Evolutionary conservation across 2,888 invertebrate genomes (phyloP).

Genomic region (Acronicta psi): DNA sequence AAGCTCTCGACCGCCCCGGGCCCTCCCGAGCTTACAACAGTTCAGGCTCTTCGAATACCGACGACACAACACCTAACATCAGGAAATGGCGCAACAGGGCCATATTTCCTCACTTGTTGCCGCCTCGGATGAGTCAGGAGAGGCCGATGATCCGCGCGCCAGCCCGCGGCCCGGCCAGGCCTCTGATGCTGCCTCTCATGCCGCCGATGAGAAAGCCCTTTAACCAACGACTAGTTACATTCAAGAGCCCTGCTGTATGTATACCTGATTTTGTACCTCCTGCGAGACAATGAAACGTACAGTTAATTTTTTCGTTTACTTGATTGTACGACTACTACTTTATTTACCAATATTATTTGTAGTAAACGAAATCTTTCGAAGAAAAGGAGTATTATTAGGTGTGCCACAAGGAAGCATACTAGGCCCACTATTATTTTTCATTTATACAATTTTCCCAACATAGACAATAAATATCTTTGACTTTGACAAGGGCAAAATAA

Average conservation of each 20-base stretch:
- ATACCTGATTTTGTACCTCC: conserved; percentile 37
- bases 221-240: conserved; percentile 49
- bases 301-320: too few species aligned
- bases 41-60: conserved; percentile 8
- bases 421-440: too few species aligned
- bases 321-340: too few species aligned
- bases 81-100: conserved; percentile 37
- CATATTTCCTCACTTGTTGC: conserved; percentile 22
- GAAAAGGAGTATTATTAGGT: too few species aligned
- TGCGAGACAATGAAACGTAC: neutral
- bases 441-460: too few species aligned
- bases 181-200: conserved; percentile 18
- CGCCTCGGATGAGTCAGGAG: neutral
- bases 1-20: conserved; percentile 1
- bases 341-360: too few species aligned
- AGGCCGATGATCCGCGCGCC: neutral
- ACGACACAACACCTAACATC: conserved; percentile 10
- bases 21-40: conserved; percentile 4
- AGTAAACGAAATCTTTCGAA: too few species aligned
- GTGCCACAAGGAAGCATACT: too few species aligned
- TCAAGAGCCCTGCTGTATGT: conserved; percentile 61
- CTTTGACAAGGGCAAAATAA: too few species aligned
- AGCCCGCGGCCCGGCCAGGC: conserved; percentile 8
- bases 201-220: conserved; percentile 9
- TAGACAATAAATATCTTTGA: too few species aligned